Conservation (phyloP, 2,888 invertebrate species). For the Acanthosepion esculentum region DNA sequence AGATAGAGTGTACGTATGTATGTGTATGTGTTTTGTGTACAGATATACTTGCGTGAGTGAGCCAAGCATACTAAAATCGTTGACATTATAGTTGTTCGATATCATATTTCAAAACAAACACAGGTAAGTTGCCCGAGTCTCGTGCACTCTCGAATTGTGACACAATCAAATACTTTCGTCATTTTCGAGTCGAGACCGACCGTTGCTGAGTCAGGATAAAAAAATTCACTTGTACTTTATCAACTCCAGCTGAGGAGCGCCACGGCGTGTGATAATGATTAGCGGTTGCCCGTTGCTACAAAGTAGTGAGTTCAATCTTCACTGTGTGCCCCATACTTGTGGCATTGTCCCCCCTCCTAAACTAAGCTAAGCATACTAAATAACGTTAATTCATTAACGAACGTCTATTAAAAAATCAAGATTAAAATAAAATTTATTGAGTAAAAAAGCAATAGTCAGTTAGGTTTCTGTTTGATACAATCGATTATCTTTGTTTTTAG, state of each 20-base stretch:
- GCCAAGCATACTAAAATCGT: not conserved
- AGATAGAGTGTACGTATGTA: not conserved
- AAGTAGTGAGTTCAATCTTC: too few species aligned
- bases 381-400: too few species aligned
- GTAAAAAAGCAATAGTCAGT: too few species aligned
- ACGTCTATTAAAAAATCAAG: too few species aligned
- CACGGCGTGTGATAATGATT: too few species aligned
- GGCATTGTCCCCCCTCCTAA: too few species aligned
- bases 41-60: not conserved
- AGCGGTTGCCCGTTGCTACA: too few species aligned
- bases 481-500: too few species aligned
- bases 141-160: not conserved
- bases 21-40: not conserved
- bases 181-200: not conserved
- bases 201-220: not conserved
- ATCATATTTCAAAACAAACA: not conserved
- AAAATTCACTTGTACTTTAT: not conserved
- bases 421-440: too few species aligned
- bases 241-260: not conserved
- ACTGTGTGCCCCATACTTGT: too few species aligned
- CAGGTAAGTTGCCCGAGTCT: not conserved
- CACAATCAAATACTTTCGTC: not conserved
- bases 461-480: too few species aligned
- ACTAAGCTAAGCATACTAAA: too few species aligned
- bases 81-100: not conserved